Evolutionary conservation across 2,113 vertebrate genomes (phyloP).

Genomic region (Canis aureus): DNA sequence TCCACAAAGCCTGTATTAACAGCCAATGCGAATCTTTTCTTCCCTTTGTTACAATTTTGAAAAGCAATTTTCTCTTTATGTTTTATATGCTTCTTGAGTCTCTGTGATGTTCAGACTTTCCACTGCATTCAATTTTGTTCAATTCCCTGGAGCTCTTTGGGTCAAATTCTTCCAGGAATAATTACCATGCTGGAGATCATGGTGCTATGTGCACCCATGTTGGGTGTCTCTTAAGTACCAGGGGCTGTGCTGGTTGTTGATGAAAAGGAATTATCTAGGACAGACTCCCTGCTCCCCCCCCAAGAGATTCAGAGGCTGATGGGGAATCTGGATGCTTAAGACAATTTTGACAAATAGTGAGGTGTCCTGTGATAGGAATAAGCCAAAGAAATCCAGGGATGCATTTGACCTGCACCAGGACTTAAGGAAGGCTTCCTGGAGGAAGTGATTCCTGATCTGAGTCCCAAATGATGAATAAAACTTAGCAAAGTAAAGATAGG

Average conservation of each 20-base stretch:
- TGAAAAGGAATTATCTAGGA: neutral
- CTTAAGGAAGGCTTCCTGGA: conserved; percentile 11
- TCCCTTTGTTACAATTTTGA: conserved; percentile 34
- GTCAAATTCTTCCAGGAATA: neutral
- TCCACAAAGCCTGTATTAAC: neutral
- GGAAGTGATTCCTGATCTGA: neutral
- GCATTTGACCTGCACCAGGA: neutral
- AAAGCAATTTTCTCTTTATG: conserved; percentile 50
- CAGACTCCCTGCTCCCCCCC: neutral
- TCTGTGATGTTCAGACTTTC: neutral
- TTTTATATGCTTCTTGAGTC: conserved; percentile 19
- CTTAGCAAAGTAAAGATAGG: neutral
- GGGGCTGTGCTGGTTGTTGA: neutral
- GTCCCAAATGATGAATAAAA: neutral
- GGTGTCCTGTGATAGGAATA: neutral
- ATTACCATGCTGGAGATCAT: neutral
- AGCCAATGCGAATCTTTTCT: neutral
- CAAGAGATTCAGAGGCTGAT: neutral
- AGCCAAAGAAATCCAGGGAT: neutral
- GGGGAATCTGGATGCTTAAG: neutral
- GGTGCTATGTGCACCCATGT: too few relatives aligned
- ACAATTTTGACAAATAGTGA: neutral
- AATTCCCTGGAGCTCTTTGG: conserved; percentile 43
- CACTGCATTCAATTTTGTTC: neutral
- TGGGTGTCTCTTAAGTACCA: neutral